Evolutionary conservation across 1,140 invertebrate genomes (phyloP).

Genomic region (Varroa destructor): DNA sequence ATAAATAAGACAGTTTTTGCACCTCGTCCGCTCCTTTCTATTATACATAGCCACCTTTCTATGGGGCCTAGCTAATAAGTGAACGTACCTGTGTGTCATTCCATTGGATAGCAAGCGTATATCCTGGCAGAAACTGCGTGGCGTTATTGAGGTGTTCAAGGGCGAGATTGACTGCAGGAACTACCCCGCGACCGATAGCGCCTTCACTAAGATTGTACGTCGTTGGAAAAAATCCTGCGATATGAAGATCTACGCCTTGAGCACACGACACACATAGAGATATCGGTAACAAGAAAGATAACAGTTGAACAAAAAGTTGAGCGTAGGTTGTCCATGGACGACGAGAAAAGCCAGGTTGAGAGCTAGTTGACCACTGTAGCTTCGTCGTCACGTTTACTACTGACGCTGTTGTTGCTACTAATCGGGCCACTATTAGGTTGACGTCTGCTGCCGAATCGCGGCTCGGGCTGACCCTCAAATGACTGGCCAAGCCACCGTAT

Average conservation of each 20-base stretch:
- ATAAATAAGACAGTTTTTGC: too few relatives aligned
- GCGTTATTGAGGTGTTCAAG: constrained; percentile 83
- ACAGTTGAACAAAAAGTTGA: neutral
- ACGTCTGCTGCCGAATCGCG: too few relatives aligned
- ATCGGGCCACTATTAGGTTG: neutral
- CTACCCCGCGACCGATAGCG: constrained; percentile 66
- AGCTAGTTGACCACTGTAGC: neutral
- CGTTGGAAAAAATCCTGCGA: constrained; percentile 79
- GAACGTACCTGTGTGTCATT: constrained; percentile 74
- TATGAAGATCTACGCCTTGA: constrained; percentile 42
- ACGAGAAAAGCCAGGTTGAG: neutral
- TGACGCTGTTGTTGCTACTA: neutral
- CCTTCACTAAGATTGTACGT: constrained; percentile 52
- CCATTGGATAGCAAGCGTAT: constrained; percentile 80
- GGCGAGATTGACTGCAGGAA: constrained; percentile 80
- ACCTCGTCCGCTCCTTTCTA: too few relatives aligned
- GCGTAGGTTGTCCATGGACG: neutral
- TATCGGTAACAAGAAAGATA: constrained; percentile 8
- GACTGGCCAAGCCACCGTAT: too few relatives aligned
- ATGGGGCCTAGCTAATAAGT: neutral
- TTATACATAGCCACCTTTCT: neutral
- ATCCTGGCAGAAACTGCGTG: constrained; percentile 62
- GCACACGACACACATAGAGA: neutral
- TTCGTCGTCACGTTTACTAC: neutral
- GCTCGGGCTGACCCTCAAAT: too few relatives aligned